phyloP scores from a whole-genome alignment of 1,140 invertebrate genomes.

The Phocides pigmalion region DNA sequence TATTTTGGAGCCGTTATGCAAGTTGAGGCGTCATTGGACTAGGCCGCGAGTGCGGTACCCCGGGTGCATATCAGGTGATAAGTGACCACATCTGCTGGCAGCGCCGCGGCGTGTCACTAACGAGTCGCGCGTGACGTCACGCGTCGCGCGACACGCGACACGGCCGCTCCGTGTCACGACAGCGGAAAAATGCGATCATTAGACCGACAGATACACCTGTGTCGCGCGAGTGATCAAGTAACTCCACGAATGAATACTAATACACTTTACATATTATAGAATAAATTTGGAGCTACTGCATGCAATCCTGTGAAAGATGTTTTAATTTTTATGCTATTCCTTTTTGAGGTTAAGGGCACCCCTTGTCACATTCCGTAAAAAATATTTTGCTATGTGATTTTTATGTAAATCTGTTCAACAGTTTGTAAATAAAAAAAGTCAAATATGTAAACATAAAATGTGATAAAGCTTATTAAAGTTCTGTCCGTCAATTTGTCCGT shows the following conservation, averaged over 20 bases:
- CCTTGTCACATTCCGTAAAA: too few species aligned
- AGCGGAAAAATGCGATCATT: slow-evolving; percentile 27
- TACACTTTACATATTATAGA: neutral
- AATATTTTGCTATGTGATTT: too few species aligned
- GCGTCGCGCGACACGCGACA: slow-evolving; percentile 43
- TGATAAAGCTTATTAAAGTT: too few species aligned
- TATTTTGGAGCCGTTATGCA: neutral
- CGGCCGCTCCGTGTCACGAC: slow-evolving; percentile 24
- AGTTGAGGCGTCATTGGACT: neutral
- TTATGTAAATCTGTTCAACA: too few species aligned
- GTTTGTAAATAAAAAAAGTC: too few species aligned
- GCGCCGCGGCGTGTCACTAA: slow-evolving; percentile 28
- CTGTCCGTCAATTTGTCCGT: too few species aligned
- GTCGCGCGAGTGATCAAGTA: slow-evolving; percentile 1
- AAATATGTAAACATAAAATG: too few species aligned
- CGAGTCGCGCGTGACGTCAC: slow-evolving; percentile 49
- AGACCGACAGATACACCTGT: slow-evolving; percentile 16
- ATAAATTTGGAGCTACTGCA: too few species aligned
- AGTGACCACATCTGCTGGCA: slow-evolving; percentile 18
- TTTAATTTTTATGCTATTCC: too few species aligned
- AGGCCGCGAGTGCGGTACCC: neutral
- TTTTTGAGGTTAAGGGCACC: too few species aligned
- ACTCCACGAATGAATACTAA: slow-evolving; percentile 15
- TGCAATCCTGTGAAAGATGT: too few species aligned
- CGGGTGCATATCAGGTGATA: slow-evolving; percentile 20